Conservation (phyloP, 1,140 invertebrate species). For the Ridgeia piscesae region DNA sequence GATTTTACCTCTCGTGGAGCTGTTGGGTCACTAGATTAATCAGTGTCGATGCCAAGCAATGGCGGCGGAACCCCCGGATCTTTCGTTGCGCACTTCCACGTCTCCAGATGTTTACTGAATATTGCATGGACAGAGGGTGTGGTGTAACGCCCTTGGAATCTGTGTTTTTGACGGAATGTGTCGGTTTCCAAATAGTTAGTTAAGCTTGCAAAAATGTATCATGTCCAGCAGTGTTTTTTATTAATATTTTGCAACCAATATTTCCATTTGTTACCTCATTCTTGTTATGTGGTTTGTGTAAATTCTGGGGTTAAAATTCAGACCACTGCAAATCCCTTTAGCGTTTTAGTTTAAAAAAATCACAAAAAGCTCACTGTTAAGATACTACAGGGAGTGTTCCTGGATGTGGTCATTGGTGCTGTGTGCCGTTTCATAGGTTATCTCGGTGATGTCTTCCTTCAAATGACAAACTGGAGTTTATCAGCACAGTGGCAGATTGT, state of each 20-base stretch:
- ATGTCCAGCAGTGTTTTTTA: background rate
- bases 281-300: background rate
- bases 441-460: no score
- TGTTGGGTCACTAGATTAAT: background rate
- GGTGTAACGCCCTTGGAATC: background rate
- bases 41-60: background rate
- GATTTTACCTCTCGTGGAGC: background rate
- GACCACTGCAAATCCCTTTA: background rate
- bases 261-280: background rate
- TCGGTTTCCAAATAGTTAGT: no score
- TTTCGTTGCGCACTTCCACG: background rate
- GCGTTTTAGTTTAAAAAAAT: background rate
- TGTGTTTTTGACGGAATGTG: background rate
- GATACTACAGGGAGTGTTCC: no score
- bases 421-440: no score
- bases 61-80: background rate
- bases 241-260: background rate
- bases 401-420: no score
- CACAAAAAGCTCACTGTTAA: background rate
- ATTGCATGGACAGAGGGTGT: background rate
- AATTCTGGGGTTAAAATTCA: background rate
- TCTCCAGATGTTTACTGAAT: background rate
- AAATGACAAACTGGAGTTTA: no score
- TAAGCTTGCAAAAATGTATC: no score
- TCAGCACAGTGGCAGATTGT: no score